Base-by-base conservation (phyloP, 1,140 invertebrate species). In the Melanaphis sacchari region DNA sequence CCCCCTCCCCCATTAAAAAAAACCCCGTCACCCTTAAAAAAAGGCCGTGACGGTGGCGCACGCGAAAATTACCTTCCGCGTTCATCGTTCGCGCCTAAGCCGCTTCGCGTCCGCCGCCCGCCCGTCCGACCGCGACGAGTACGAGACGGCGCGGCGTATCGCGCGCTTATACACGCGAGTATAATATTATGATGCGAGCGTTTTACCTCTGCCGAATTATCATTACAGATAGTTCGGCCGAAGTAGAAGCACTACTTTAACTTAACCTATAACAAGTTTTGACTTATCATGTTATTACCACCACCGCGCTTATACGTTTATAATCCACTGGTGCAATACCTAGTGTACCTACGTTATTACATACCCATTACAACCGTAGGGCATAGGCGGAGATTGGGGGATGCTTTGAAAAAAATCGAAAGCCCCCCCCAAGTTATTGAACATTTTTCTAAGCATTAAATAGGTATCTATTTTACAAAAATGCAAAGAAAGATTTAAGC, bases 51-150 rank as follows among this genome's bases (percentile, higher is more conserved):
- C 90, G 21, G 26, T 43, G 41, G 43, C n/a, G 81, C 82, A 26
- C 91, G 91, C 91, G 91, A 93, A 93, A 93, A 93, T 93, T 93
- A 93, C 91, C 91, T 93, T 93, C 26, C 54, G 89, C 93, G 52
- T 40, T 52, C 41, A 40, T 88, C 31, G 88, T 40, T 85, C 49
- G 40, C 84, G 41, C 66, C 7, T 9, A 89, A 87, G 41, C 85
- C 31, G 43, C 26, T 54, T 31, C 36, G 49, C 31, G 85, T 36
- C 36, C 46, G 49, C 36, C 46, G 46, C 87, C n/a, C 40, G 82
- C 84, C 11, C 41, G 21, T 36, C 46, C 46, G 40, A 22, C 21
- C 18, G 41, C 85, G 15, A 49, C 76, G 9, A 21, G 15, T 21
- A 38, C 40, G 36, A 31, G 36, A 26, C 49, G 36, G 41, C 9